A percentile compares a stretch with the other conserved stretches of the same genome.
These are phyloP conservation scores for Tromatobia lineatoria DNA, from an alignment of 2,888 invertebrate species.

Conservation along the genomic window DNA sequence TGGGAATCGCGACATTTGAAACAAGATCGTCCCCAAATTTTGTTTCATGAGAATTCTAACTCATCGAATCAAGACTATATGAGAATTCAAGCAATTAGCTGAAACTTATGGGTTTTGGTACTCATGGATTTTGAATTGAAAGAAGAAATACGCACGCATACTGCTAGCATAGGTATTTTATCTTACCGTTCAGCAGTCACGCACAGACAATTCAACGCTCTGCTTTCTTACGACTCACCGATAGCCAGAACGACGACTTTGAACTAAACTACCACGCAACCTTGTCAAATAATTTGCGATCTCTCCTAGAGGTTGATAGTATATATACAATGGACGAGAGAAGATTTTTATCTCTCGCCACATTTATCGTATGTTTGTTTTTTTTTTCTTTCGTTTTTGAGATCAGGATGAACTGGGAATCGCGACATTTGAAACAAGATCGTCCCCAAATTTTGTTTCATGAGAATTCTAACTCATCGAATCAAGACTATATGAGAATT, in stretches of 20 bases:
- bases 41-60: neutral
- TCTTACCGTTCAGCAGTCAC: constrained; percentile 45
- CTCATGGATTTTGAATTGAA: neutral
- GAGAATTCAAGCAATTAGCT: neutral
- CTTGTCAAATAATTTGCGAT: neutral
- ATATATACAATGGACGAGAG: neutral
- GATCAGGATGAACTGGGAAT: neutral
- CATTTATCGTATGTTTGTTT: neutral
- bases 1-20: neutral
- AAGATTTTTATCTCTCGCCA: neutral
- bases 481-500: neutral
- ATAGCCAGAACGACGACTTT: neutral
- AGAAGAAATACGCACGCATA: constrained; percentile 4
- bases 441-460: neutral
- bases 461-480: neutral
- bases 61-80: neutral
- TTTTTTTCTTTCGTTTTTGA: neutral
- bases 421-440: neutral
- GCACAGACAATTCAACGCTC: constrained; percentile 28
- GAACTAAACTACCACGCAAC: neutral
- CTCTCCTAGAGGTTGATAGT: neutral
- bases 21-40: neutral
- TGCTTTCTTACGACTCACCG: constrained; percentile 5
- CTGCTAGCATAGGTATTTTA: constrained; percentile 24
- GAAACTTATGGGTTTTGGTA: neutral